Conservation (phyloP, 2,888 invertebrate genomes). For the Rhabditophanes sp. region DNA sequence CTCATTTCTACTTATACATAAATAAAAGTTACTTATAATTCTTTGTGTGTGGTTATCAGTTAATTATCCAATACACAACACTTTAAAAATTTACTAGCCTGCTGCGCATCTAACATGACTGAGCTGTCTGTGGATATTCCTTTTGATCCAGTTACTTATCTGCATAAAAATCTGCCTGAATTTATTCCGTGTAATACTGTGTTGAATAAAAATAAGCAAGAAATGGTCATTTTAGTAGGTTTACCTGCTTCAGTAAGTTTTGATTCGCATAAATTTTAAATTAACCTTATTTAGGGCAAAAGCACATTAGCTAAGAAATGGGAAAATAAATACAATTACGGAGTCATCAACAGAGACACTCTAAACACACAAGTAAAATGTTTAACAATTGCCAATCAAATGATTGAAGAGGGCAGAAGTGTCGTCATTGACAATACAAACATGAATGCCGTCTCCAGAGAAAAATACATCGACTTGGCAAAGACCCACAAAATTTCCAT, state of each 20-base stretch:
- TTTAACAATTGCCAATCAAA: slow-evolving; percentile 53
- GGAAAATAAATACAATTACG: slow-evolving; percentile 51
- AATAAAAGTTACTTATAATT: no score
- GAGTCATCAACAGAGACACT: slow-evolving; percentile 64
- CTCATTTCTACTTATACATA: no score
- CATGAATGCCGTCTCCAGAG: slow-evolving; percentile 48
- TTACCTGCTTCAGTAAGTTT: slow-evolving; percentile 39
- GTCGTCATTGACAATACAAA: slow-evolving; percentile 81
- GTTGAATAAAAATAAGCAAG: slow-evolving; percentile 6
- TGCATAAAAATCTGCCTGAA: slow-evolving; percentile 1
- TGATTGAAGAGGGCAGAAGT: slow-evolving; percentile 52
- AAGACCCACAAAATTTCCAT: slow-evolving; percentile 48
- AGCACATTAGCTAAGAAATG: slow-evolving; percentile 62
- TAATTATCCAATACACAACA: slow-evolving; percentile 65
- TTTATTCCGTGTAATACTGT: slow-evolving; percentile 10
- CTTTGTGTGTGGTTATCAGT: slow-evolving; percentile 66
- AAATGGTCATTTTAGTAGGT: slow-evolving; percentile 31
- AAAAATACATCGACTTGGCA: slow-evolving; percentile 21
- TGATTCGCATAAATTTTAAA: no score
- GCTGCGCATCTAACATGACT: slow-evolving; percentile 52
- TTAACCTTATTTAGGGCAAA: no score
- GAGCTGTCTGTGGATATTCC: slow-evolving; percentile 45
- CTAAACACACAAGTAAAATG: slow-evolving; percentile 72
- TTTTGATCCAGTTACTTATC: slow-evolving; percentile 46
- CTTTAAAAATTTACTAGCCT: slow-evolving; percentile 92